Base-by-base conservation (phyloP, 2,888 invertebrate species). In the Hirtodrosophila alboralis region DNA sequence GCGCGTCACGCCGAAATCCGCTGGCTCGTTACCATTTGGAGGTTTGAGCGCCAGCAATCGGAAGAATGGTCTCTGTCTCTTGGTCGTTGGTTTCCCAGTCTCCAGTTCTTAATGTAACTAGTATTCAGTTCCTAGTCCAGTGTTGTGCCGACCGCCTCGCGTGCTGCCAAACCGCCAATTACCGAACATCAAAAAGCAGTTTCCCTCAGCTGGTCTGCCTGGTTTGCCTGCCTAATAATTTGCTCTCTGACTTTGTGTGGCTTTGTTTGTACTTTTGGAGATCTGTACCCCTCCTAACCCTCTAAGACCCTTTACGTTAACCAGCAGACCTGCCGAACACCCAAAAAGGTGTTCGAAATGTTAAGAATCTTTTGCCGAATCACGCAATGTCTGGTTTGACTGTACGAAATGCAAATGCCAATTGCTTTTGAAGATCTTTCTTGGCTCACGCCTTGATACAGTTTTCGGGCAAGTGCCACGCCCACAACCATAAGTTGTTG, bases 141-240 rank as follows among this genome's bases (percentile, higher is more conserved):
- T 56, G 30, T 30, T 54, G 36, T 44, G 34, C 40, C 51, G 53
- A 40, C 75, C 68, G 83, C 70, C 75, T 81, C 83, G 85, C 81
- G 81, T 81, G 81, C 79, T 81, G 83, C 85, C 81, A 81, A 81
- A 84, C 81, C 85, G 85, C 81, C 85, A 81, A 81, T 81, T 81
- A 81, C 81, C 75, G 71, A 81, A 81, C 85, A 81, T 81, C 83
- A 81, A 81, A 80, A 81, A 78, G 83, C 81, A 75, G 83, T 84
- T 81, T 78, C 74, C 78, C 69, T 67, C 62, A 71, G 64, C 73
- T 75, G 52, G 28, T 57, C 63, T 59, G 49, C 54, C 41, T 49
- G 61, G 14, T 58, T 49, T 62, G 81, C 52, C 65, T 76, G 77
- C 58, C 58, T 77, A 76, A 76, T 80, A 80, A 80, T 76, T 76